These are phyloP conservation scores for Calosoma granatense DNA, from an alignment of 1,140 invertebrate genomes.

Conservation along the genomic window DNA sequence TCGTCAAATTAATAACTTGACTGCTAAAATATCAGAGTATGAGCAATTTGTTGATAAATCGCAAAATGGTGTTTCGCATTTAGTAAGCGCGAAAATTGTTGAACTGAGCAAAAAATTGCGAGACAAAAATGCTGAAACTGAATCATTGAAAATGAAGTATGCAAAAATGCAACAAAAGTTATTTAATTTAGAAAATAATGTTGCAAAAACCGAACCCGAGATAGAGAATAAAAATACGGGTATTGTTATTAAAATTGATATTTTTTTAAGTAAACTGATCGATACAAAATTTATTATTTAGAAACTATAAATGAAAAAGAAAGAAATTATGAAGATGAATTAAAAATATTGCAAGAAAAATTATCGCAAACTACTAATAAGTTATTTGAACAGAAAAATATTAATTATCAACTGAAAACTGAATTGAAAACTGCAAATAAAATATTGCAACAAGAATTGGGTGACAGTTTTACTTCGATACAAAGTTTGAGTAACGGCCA, in stretches of 20 bases:
- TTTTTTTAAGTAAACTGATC: no score
- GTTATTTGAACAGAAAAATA: conserved; percentile 54
- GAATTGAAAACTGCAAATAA: conserved; percentile 52
- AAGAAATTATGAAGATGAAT: conserved; percentile 22
- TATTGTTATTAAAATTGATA: no score
- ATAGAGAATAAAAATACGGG: no score
- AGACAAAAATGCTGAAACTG: conserved; percentile 36
- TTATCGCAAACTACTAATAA: conserved; percentile 46
- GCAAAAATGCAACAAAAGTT: conserved; percentile 28
- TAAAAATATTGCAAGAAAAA: conserved; percentile 51
- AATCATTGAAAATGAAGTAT: conserved; percentile 32
- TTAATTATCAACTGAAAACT: conserved; percentile 49
- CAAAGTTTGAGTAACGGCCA: conserved; percentile 16
- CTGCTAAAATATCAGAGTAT: conserved; percentile 17
- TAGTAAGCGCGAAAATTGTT: conserved; percentile 34
- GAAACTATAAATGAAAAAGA: no score
- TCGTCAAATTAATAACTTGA: conserved; percentile 18
- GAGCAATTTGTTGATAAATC: conserved; percentile 18
- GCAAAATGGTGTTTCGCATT: conserved; percentile 17
- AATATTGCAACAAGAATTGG: conserved; percentile 54
- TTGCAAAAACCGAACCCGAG: background rate
- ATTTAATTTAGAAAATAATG: conserved; percentile 21
- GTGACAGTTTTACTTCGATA: conserved; percentile 37
- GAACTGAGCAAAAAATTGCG: conserved; percentile 38
- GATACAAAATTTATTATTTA: no score